Percentiles rank a stretch among this genome's conserved stretches.
phyloP scores from a whole-genome alignment of 2,888 invertebrate genomes.

The Chaitophorus viminalis region DNA sequence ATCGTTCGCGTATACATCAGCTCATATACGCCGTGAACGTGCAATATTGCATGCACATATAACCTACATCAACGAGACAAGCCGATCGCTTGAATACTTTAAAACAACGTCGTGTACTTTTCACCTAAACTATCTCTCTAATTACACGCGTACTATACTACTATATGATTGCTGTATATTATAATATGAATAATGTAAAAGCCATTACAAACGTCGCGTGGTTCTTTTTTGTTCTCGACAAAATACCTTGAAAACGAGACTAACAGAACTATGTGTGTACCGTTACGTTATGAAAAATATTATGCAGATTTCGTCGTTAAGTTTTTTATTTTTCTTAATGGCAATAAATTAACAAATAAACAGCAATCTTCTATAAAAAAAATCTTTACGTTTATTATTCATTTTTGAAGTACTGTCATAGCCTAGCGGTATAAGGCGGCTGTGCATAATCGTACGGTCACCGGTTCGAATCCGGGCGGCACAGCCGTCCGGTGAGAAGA shows the following conservation, averaged over 20 bases:
- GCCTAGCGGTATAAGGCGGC: no score
- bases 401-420: no score
- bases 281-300: neutral
- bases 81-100: neutral
- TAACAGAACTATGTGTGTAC: neutral
- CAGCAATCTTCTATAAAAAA: neutral
- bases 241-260: neutral
- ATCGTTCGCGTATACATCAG: neutral
- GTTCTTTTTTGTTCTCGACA: neutral
- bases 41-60: no score
- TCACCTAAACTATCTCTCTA: neutral
- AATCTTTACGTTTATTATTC: neutral
- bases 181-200: neutral
- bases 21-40: no score
- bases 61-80: no score
- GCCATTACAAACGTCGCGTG: neutral
- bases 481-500: no score
- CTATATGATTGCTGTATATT: neutral
- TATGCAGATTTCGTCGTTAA: neutral
- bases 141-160: neutral
- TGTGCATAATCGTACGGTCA: no score
- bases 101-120: neutral
- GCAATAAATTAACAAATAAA: neutral
- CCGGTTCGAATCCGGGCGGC: no score
- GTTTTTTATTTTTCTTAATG: neutral